These are phyloP conservation scores for Deroplatys truncata DNA, from an alignment of 2,888 invertebrate species.

Conservation along the genomic window DNA sequence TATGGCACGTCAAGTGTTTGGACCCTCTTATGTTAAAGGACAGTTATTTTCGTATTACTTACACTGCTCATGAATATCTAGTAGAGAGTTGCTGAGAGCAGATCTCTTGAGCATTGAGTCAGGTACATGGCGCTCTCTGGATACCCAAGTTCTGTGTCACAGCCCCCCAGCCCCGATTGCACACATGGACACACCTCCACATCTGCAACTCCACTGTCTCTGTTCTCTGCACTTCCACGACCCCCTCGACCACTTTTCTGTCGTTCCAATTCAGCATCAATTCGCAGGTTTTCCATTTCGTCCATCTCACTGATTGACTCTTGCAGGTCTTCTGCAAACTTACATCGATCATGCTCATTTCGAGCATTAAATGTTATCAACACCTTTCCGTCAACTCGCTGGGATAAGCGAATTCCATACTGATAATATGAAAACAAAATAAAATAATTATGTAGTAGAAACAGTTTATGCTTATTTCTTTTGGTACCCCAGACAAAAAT, in stretches of 20 bases:
- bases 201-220: conserved; percentile 90
- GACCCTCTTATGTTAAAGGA: conserved; percentile 5
- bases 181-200: conserved; percentile 67
- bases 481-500: no score
- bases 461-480: no score
- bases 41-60: conserved; percentile 42
- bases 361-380: conserved; percentile 95
- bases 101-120: conserved; percentile 67
- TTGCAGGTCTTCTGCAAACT: conserved; percentile 95
- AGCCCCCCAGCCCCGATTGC: conserved; percentile 49
- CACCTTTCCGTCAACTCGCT: conserved; percentile 85
- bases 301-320: conserved; percentile 98
- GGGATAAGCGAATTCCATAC: conserved; percentile 87
- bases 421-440: conserved; percentile 71
- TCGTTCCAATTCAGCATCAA: conserved; percentile 88
- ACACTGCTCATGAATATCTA: conserved; percentile 95
- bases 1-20: background rate
- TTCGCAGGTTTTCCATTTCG: conserved; percentile 94
- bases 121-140: conserved; percentile 39
- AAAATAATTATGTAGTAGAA: background rate
- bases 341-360: conserved; percentile 96
- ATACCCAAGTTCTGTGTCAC: conserved; percentile 39
- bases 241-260: conserved; percentile 65
- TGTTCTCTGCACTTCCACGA: conserved; percentile 66
- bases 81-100: conserved; percentile 88